phyloP scores from a whole-genome alignment of 2,888 invertebrate species.

The Limnephilus auricula region DNA sequence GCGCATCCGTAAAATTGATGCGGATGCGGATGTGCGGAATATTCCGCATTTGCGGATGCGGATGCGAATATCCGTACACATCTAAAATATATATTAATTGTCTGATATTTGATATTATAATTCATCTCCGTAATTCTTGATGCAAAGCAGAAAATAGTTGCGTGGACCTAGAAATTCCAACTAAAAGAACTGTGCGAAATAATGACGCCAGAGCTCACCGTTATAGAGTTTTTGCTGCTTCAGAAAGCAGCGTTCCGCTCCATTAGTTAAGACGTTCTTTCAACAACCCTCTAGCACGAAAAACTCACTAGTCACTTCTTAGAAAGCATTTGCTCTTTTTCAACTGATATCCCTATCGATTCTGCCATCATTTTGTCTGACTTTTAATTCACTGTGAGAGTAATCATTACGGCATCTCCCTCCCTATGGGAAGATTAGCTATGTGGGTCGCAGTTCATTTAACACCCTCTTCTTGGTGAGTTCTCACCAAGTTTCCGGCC shows the following conservation, averaged over 20 bases:
- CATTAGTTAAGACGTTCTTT: neutral
- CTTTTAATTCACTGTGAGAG: neutral
- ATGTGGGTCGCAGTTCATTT: conserved; percentile 77
- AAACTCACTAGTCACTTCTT: neutral
- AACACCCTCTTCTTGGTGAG: conserved; percentile 69
- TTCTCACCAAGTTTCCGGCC: conserved; percentile 42
- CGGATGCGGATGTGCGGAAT: no score
- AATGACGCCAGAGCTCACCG: neutral
- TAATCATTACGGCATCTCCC: conserved; percentile 23
- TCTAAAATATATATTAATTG: no score
- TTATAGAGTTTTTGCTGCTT: neutral
- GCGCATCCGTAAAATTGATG: no score
- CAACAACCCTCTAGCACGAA: neutral
- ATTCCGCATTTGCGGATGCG: no score
- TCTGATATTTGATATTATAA: neutral
- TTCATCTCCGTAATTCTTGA: neutral
- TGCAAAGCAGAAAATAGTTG: neutral
- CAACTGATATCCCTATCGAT: neutral
- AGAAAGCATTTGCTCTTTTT: neutral
- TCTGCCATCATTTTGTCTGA: neutral
- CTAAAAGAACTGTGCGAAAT: neutral
- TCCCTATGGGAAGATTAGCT: conserved; percentile 71
- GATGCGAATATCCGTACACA: no score
- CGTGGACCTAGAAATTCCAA: neutral
- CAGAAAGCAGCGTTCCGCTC: neutral